phyloP scores from a whole-genome alignment of 2,888 invertebrate species.

The Aplocera efformata region DNA sequence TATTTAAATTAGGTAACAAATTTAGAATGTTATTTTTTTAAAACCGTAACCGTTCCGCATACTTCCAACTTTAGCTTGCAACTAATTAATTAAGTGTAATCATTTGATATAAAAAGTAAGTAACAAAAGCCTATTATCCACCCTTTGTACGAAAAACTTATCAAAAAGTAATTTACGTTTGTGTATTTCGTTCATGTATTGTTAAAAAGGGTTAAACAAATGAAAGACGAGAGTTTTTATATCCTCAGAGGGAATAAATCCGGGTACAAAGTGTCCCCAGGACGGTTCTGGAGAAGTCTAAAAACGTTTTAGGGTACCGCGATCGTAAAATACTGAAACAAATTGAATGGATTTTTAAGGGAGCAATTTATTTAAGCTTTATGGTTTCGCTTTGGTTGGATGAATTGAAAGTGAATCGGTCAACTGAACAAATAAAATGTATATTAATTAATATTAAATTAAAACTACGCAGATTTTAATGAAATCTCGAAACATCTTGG shows the following conservation, averaged over 20 bases:
- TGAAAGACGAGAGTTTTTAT: slow-evolving; percentile 29
- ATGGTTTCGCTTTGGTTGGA: slow-evolving; percentile 11
- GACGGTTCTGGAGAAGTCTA: slow-evolving; percentile 20
- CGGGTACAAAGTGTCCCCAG: slow-evolving; percentile 20
- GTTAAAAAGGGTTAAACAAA: slow-evolving; percentile 27
- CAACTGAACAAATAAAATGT: too few species aligned
- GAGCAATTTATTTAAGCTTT: slow-evolving; percentile 23
- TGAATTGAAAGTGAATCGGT: slow-evolving; percentile 18
- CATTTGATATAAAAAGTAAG: neutral
- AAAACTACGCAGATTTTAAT: too few species aligned
- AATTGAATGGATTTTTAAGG: slow-evolving; percentile 32
- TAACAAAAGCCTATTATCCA: neutral
- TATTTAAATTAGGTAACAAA: too few species aligned
- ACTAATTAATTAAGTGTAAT: too few species aligned
- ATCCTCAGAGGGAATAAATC: slow-evolving; percentile 26
- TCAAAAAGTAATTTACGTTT: slow-evolving; percentile 20
- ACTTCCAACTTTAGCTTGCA: too few species aligned
- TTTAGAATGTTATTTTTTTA: too few species aligned
- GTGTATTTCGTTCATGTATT: slow-evolving; percentile 17
- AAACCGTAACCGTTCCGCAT: too few species aligned
- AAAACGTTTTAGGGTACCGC: slow-evolving; percentile 29
- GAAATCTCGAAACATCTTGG: too few species aligned
- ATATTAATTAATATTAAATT: too few species aligned
- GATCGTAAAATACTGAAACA: slow-evolving; percentile 30
- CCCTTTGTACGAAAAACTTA: slow-evolving; percentile 12